Base-by-base conservation (phyloP, 2,888 invertebrate genomes). In the Arctia plantaginis region DNA sequence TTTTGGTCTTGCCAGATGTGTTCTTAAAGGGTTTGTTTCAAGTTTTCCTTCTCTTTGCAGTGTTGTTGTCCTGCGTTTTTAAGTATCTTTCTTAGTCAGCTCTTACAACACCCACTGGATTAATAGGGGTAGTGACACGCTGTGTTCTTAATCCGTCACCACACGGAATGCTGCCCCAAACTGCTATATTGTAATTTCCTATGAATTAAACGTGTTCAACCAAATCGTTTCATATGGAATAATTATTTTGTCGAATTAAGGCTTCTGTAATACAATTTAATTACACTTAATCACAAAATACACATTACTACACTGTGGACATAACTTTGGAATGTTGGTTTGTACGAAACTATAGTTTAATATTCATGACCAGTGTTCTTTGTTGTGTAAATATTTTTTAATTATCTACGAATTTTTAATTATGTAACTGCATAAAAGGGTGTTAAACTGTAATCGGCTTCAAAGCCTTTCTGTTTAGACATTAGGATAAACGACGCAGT, bases 261-360 rank as follows among this genome's bases (percentile, higher is more conserved):
- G 6, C 13, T 18, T 18, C 62, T 18, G 7, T 18, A 30, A 59
- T 1, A 59, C n/a, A n/a, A 59, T 13, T 30, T 30, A 30, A 30
- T 30, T 30, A 27, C 18, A 62, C 18, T 30, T 62, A 62, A 62
- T 62, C 62, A 51, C 51, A 23, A 47, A 18, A 47, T 2, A 47
- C 23, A 62, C 30, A 62, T 62, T 18, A 62, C 30, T 18, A 62
- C 62, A 7, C 18, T 62, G 62, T 62, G 62, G 30, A 62, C 59
- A 59, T 59, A 59, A 59, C 30, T 30, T 62, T 62, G 62, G 62
- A 62, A 62, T 62, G 62, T 30, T 62, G 30, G 62, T 30, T 30
- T 30, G 30, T 62, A 62, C 18, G 30, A 27, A 62, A 62, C 62
- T 30, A 18, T 30, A 18, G 30, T 30, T 30, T 30, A 62, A 30